Base-by-base conservation (phyloP, 2,888 invertebrate genomes). In the Phragmatobia fuliginosa region DNA sequence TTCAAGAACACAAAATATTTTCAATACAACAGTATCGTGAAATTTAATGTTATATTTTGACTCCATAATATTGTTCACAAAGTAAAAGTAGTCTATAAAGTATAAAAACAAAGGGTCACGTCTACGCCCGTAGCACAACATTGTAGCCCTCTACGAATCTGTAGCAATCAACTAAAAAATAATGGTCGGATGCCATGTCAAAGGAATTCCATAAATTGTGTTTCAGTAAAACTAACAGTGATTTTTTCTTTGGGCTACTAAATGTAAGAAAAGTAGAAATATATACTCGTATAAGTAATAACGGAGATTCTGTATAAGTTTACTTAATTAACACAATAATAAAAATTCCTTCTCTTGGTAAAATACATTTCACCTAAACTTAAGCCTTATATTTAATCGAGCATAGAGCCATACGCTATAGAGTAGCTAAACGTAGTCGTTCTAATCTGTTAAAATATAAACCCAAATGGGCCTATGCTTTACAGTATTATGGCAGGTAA, bases 161-260 rank as follows among this genome's bases (percentile, higher is more conserved):
- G 88, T 88, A 90, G 91, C 90, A 92, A 92, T 93, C 92, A 91
- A 85, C 85, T 80, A 78, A 84, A 85, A 88, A 90, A 88, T 94
- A 94, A 94, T 94, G 94, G 88, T 86, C 76, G 88, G 88, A 94
- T 94, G 92, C 90, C 94, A 94, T 94, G 94, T 94, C 91, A 90
- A 92, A 91, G 88, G 86, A 91, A 91, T 92, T 90, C 88, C 89
- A 89, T 90, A 91, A 91, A 92, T 90, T 88, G 80, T 84, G 82
- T 79, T 83, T 82, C 84, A 72, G 72, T 75, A 78, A 80, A 83
- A 81, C 72, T 56, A 16, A 56, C 56, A 56, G 28, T 74, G 78
- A 74, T 80, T 81, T 76, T 78, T 81, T 78, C 68, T 63, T 63
- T 66, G 67, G 62, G 76, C 76, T 78, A 70, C 72, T 63, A 59